These are phyloP conservation scores for Athripsodes cinereus DNA, from an alignment of 2,888 invertebrate genomes.

Conservation along the genomic window DNA sequence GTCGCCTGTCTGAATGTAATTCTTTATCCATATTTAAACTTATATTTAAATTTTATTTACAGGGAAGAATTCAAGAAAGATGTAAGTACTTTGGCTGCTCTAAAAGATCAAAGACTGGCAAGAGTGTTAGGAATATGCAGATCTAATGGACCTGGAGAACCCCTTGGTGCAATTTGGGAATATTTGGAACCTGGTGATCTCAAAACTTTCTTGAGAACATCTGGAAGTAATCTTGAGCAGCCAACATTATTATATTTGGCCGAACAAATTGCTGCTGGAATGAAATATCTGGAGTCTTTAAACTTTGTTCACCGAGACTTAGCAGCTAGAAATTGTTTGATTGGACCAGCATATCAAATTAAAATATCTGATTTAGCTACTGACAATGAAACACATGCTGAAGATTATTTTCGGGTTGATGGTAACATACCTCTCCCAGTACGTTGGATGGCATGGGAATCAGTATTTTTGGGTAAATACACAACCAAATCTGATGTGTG, in stretches of 20 bases:
- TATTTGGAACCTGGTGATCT: slow-evolving; percentile 73
- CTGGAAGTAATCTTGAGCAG: slow-evolving; percentile 9
- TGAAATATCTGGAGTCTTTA: slow-evolving; percentile 83
- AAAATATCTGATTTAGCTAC: slow-evolving; percentile 71
- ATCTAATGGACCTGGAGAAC: slow-evolving; percentile 66
- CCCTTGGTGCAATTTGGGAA: slow-evolving; percentile 71
- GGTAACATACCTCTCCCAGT: slow-evolving; percentile 60
- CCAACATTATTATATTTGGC: slow-evolving; percentile 73
- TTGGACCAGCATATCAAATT: slow-evolving; percentile 64
- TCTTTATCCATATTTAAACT: too few relatives aligned
- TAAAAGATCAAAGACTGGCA: slow-evolving; percentile 67
- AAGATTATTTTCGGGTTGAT: slow-evolving; percentile 60
- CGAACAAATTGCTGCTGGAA: slow-evolving; percentile 82
- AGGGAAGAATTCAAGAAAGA: slow-evolving; percentile 42
- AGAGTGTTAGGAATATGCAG: slow-evolving; percentile 68
- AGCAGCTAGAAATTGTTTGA: slow-evolving; percentile 81
- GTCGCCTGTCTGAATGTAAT: too few relatives aligned
- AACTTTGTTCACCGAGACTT: slow-evolving; percentile 83
- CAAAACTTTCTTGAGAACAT: slow-evolving; percentile 71
- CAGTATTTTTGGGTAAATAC: slow-evolving; percentile 70
- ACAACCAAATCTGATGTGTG: slow-evolving; percentile 82
- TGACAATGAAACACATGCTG: slow-evolving; percentile 61
- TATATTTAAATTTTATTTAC: too few relatives aligned
- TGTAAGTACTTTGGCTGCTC: slow-evolving; percentile 61
- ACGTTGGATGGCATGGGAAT: slow-evolving; percentile 87